These are phyloP conservation scores for Subacronicta megacephala DNA, from an alignment of 2,888 invertebrate genomes.

Conservation along the genomic window DNA sequence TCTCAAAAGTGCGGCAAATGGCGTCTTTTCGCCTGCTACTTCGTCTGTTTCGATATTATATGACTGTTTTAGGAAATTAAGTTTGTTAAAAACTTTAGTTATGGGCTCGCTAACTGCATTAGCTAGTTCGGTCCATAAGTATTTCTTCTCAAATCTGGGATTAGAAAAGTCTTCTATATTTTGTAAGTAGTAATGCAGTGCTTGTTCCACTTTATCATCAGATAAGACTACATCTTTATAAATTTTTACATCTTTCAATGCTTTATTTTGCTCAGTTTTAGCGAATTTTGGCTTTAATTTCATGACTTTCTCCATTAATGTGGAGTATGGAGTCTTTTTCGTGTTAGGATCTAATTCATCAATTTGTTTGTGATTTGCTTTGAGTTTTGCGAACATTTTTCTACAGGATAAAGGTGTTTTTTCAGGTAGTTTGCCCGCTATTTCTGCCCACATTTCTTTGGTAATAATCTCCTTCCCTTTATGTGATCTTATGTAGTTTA, in stretches of 20 bases:
- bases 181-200: conserved; percentile 75
- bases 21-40: conserved; percentile 55
- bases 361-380: conserved; percentile 62
- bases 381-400: conserved; percentile 76
- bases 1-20: conserved; percentile 65
- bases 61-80: conserved; percentile 78
- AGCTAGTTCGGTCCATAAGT: conserved; percentile 79
- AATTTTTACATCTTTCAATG: conserved; percentile 59
- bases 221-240: conserved; percentile 73
- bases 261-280: conserved; percentile 61
- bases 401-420: conserved; percentile 72
- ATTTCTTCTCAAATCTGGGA: conserved; percentile 80
- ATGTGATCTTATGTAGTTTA: conserved; percentile 74
- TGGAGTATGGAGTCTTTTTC: conserved; percentile 60
- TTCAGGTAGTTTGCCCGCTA: conserved; percentile 68
- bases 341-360: conserved; percentile 45
- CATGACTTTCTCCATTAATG: conserved; percentile 72
- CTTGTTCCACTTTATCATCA: conserved; percentile 70
- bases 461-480: conserved; percentile 70
- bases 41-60: conserved; percentile 65
- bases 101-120: conserved; percentile 70
- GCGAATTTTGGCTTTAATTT: conserved; percentile 71
- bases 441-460: conserved; percentile 78
- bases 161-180: conserved; percentile 80
- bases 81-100: conserved; percentile 76